Evolutionary conservation across 2,797 vertebrate genomes (phyloP).

Genomic region (Stomatorhinus walkeri): DNA sequence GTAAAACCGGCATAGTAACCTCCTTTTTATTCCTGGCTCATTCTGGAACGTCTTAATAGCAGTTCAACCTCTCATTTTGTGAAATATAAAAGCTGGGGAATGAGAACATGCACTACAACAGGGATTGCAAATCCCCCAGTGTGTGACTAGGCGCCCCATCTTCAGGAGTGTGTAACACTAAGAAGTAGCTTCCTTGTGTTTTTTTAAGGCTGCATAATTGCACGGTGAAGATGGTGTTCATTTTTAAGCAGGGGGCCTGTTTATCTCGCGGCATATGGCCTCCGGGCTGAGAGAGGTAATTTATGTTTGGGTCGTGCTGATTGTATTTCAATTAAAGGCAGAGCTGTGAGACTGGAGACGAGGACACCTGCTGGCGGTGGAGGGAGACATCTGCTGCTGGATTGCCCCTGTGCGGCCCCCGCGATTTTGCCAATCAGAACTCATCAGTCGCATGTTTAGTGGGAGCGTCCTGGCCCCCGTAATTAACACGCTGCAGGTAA

Average conservation of each 20-base stretch:
- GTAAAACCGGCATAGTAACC: background rate
- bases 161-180: background rate
- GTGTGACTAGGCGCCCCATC: background rate
- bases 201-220: background rate
- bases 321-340: conserved; percentile 30
- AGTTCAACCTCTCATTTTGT: background rate
- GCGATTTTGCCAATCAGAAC: background rate
- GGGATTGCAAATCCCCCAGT: background rate
- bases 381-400: conserved; percentile 14
- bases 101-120: background rate
- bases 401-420: background rate
- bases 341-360: background rate
- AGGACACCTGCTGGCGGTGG: conserved; percentile 32
- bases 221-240: background rate
- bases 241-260: background rate
- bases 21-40: background rate
- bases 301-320: conserved; percentile 32
- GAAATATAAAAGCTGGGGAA: background rate
- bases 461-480: background rate
- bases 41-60: background rate
- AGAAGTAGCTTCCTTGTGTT: background rate
- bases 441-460: background rate
- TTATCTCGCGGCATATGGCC: conserved; percentile 23
- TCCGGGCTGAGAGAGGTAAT: conserved; percentile 32
- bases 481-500: background rate